A percentile compares a stretch with the other conserved stretches of the same genome.
phyloP scores from a whole-genome alignment of 2,113 vertebrate genomes.

The Xenopus borealis region DNA sequence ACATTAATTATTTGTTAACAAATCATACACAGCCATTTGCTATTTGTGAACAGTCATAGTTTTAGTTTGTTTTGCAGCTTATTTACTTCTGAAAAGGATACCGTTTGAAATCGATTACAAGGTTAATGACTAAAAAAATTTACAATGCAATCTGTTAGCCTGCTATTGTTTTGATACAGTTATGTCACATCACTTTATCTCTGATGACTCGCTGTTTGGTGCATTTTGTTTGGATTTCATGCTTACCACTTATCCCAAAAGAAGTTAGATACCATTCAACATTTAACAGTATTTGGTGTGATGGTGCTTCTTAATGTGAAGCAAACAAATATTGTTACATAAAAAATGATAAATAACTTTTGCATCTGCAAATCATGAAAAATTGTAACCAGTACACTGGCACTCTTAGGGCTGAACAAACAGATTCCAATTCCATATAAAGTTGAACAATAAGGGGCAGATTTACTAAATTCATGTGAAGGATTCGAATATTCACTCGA shows the following conservation, averaged over 20 bases:
- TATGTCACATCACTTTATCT: constrained; percentile 39
- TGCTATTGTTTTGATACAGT: constrained; percentile 38
- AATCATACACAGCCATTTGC: too few relatives aligned
- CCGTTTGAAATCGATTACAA: constrained; percentile 37
- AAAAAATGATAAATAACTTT: constrained; percentile 37
- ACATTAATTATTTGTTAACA: too few relatives aligned
- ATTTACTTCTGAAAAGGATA: constrained; percentile 39
- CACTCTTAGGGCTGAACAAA: too few relatives aligned
- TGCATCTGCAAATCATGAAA: too few relatives aligned
- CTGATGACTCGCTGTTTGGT: constrained; percentile 34
- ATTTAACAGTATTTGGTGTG: constrained; percentile 54
- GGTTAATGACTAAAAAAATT: constrained; percentile 42
- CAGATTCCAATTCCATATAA: too few relatives aligned
- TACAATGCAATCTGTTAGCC: constrained; percentile 30
- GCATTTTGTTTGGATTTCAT: constrained; percentile 54
- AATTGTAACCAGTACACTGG: too few relatives aligned
- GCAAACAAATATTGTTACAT: constrained; percentile 52
- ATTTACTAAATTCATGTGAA: too few relatives aligned
- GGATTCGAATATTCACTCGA: too few relatives aligned
- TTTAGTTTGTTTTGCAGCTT: background rate
- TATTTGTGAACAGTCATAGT: too few relatives aligned
- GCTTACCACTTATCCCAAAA: constrained; percentile 52
- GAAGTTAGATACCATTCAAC: constrained; percentile 61
- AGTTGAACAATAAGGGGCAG: too few relatives aligned
- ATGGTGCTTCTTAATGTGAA: constrained; percentile 58